Conservation (phyloP, 2,113 vertebrate genomes). For the Onychorhynchus coronatus region DNA sequence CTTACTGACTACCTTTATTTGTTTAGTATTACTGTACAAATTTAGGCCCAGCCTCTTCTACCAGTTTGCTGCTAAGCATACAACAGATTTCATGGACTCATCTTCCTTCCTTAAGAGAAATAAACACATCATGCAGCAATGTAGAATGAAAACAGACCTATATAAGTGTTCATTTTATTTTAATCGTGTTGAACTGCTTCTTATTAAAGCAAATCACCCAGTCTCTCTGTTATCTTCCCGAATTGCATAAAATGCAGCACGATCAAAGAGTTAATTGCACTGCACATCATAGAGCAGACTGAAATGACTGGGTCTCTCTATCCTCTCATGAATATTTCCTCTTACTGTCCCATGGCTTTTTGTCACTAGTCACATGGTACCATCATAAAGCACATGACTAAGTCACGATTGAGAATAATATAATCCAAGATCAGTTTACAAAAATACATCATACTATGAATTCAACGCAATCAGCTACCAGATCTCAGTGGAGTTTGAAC, state of each 20-base stretch:
- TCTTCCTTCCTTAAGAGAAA: neutral
- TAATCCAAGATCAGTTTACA: neutral
- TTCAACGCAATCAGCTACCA: neutral
- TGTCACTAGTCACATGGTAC: neutral
- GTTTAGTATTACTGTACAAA: neutral
- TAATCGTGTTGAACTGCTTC: neutral
- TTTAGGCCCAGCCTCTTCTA: neutral
- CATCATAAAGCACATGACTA: neutral
- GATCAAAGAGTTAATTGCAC: neutral
- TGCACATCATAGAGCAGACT: neutral
- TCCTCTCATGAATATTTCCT: neutral
- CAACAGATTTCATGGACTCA: neutral
- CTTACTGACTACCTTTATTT: neutral
- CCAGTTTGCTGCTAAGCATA: neutral
- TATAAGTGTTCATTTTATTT: neutral
- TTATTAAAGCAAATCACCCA: neutral
- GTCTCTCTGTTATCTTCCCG: neutral
- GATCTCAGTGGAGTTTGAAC: neutral
- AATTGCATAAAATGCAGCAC: neutral
- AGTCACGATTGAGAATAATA: neutral
- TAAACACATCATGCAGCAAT: neutral
- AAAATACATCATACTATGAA: neutral
- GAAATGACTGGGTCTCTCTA: neutral
- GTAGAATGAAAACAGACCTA: neutral
- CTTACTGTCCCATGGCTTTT: neutral